Base-by-base conservation (phyloP, 2,888 invertebrate genomes). In the Exocentrus adspersus region DNA sequence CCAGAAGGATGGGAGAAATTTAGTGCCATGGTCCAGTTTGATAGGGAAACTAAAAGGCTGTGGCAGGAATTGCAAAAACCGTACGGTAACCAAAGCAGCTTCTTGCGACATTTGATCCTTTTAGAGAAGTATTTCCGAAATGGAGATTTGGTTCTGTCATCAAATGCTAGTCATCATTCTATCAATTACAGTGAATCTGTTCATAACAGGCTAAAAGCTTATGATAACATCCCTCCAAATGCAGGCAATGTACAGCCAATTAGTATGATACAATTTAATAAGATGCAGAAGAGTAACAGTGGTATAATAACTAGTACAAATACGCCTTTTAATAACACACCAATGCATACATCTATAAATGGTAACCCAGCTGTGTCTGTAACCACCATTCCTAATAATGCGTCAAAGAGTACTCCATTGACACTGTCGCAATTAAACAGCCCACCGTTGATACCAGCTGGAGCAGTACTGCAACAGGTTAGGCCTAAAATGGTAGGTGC, bases 1-100 rank as follows among this genome's bases (percentile, higher is more conserved):
- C 92, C 92, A 0, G 92, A 92, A 75, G 93, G 93, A 0, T 94
- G 94, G 93, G 93, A 93, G 72, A 91, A 92, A 65, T 92, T 92
- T 70, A 88, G 87, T 68, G 88, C 92, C 0, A 88, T 90, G 73
- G 89, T 94, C 56, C 93, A 94, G 75, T 94, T 93, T 69, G 94
- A 94, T 75, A 85, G 87, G 10, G 92, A 92, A n/a, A 94, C 93
- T 0, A 92, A 91, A 62, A 86, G 87, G 4, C 84, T 94, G 1
- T 94, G 93, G 92, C 90, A 91, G 66, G 92, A 92, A 72, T 79
- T 94, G 37, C 93, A 94, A 77, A 89, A 92, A 77, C 94, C 94
- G 0, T 94, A 94, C 73, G 94, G 94, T 2, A 94, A 93, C 79
- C 93, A 93, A 75, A 93, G 93, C 43, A 93, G 93, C 70, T 94